These are phyloP conservation scores for Hoplias malabaricus DNA, from an alignment of 2,113 vertebrate species.

Conservation along the genomic window DNA sequence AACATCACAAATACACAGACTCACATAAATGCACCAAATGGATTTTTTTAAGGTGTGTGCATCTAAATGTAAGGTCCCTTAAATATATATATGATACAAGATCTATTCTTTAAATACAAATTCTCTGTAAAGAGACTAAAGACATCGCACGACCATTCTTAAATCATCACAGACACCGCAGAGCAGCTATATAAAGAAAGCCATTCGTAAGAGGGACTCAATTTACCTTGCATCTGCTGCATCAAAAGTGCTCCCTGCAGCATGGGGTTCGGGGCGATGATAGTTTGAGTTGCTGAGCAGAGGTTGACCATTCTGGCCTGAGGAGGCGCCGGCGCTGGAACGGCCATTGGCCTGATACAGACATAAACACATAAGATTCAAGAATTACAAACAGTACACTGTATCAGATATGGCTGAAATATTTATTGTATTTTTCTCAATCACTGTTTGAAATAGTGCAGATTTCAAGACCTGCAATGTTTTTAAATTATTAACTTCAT, in stretches of 20 bases:
- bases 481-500: too few relatives aligned
- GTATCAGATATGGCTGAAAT: too few relatives aligned
- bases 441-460: too few relatives aligned
- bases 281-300: conserved; percentile 78
- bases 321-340: conserved; percentile 66
- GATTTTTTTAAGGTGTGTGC: background rate
- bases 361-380: conserved; percentile 16
- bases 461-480: too few relatives aligned
- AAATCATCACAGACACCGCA: background rate
- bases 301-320: conserved; percentile 86
- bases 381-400: too few relatives aligned
- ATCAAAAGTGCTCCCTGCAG: conserved; percentile 90
- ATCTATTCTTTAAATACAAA: background rate
- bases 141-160: background rate
- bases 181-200: background rate
- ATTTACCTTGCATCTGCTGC: conserved; percentile 95
- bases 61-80: background rate
- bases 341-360: conserved; percentile 60
- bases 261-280: conserved; percentile 87
- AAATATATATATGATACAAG: too few relatives aligned
- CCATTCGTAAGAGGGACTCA: background rate
- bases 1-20: background rate
- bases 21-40: background rate
- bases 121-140: background rate
- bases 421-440: too few relatives aligned